Evolutionary conservation across 1,140 invertebrate species (phyloP).

Genomic region (Oncopodura yosiiana): DNA sequence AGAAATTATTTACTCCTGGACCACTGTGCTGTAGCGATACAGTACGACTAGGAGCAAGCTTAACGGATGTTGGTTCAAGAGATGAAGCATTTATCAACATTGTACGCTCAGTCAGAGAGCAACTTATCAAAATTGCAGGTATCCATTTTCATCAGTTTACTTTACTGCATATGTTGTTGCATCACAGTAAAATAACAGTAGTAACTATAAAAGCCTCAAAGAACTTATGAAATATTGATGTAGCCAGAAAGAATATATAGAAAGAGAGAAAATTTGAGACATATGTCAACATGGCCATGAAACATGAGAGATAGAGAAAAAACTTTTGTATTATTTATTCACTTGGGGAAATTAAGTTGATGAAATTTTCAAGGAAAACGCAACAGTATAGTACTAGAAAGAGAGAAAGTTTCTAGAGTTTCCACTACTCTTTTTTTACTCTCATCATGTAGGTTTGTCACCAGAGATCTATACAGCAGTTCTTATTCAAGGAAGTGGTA

Average conservation of each 20-base stretch:
- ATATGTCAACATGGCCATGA: too few relatives aligned
- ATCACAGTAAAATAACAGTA: too few relatives aligned
- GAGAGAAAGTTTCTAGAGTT: constrained; percentile 41
- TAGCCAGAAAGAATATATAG: too few relatives aligned
- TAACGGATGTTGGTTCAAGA: constrained; percentile 45
- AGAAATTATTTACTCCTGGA: constrained; percentile 47
- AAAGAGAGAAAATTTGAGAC: too few relatives aligned
- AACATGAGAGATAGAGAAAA: too few relatives aligned
- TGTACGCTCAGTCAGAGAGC: constrained; percentile 40
- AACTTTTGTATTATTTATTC: too few relatives aligned
- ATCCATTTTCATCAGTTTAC: constrained; percentile 19
- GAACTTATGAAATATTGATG: too few relatives aligned
- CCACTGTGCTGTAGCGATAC: constrained; percentile 42
- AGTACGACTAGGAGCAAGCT: constrained; percentile 43
- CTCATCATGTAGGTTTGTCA: constrained; percentile 37
- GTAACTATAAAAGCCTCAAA: too few relatives aligned
- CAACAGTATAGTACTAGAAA: constrained; percentile 39
- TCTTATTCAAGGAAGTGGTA: constrained; percentile 47
- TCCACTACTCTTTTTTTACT: constrained; percentile 38
- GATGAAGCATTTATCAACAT: constrained; percentile 43
- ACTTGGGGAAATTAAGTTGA: too few relatives aligned
- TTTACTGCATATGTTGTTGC: too few relatives aligned
- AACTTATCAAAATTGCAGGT: constrained; percentile 44
- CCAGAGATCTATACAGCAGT: constrained; percentile 40
- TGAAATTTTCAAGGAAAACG: too few relatives aligned